Conservation (phyloP, 2,888 invertebrate genomes). For the Molorchus minor region DNA sequence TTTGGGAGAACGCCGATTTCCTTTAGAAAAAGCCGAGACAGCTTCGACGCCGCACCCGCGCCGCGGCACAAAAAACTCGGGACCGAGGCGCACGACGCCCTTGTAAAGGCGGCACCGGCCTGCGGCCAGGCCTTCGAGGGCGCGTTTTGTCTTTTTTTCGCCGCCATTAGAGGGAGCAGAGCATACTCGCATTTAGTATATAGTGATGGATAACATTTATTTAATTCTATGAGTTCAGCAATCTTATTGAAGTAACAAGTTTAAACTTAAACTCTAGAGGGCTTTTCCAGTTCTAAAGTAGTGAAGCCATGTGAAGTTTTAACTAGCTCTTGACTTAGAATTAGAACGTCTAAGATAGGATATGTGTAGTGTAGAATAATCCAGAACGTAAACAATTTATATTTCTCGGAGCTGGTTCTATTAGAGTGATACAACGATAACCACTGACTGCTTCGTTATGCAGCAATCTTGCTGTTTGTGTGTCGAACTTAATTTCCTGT, state of each 20-base stretch:
- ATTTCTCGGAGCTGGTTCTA: constrained; percentile 26
- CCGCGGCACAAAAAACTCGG: no score
- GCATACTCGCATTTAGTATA: no score
- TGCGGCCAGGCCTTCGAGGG: no score
- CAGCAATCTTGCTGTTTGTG: constrained; percentile 41
- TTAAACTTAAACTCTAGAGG: not conserved
- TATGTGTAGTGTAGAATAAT: constrained; percentile 11
- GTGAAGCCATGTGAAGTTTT: not conserved
- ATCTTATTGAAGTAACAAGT: not conserved
- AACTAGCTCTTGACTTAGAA: not conserved
- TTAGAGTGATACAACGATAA: constrained; percentile 36
- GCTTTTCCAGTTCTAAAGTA: not conserved
- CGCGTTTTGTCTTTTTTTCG: no score
- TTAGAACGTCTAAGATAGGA: not conserved
- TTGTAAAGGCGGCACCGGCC: no score
- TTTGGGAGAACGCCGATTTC: no score
- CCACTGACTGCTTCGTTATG: constrained; percentile 38
- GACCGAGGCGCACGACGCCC: no score
- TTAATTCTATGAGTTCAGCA: no score
- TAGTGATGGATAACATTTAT: no score
- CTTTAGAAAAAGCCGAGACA: no score
- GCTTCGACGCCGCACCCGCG: no score
- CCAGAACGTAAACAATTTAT: constrained; percentile 38
- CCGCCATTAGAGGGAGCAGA: no score
- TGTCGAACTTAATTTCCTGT: constrained; percentile 48